Conservation (phyloP, 2,888 invertebrate species). For the Lasioglossum lativentre region DNA sequence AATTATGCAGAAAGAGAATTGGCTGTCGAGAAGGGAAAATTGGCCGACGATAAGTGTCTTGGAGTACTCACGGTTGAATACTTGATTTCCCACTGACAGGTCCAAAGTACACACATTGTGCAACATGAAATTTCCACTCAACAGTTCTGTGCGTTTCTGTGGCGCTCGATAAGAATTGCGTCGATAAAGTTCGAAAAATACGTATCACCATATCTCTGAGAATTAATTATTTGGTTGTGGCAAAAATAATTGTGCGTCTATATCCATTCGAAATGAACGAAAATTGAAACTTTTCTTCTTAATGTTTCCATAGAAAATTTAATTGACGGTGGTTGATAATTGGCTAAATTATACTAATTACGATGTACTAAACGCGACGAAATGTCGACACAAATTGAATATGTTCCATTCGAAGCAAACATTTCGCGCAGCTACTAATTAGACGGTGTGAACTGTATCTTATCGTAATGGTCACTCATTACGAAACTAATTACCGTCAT, state of each 20-base stretch:
- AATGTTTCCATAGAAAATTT: neutral
- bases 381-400: no score
- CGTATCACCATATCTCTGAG: neutral
- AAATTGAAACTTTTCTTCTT: neutral
- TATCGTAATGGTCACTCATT: neutral
- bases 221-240: neutral
- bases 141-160: neutral
- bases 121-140: slow-evolving; percentile 24
- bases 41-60: slow-evolving; percentile 46
- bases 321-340: neutral
- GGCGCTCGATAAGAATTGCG: neutral
- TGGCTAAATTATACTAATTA: neutral
- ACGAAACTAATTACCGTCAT: neutral
- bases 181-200: neutral
- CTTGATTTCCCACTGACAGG: neutral
- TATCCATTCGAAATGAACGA: neutral
- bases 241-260: neutral
- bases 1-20: slow-evolving; percentile 66
- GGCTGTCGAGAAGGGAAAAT: slow-evolving; percentile 48
- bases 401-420: neutral
- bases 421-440: neutral
- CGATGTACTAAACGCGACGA: neutral
- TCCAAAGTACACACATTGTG: slow-evolving; percentile 1
- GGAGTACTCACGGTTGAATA: slow-evolving; percentile 26
- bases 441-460: neutral